phyloP scores from a whole-genome alignment of 2,888 invertebrate genomes.

The Andrena fulva region DNA sequence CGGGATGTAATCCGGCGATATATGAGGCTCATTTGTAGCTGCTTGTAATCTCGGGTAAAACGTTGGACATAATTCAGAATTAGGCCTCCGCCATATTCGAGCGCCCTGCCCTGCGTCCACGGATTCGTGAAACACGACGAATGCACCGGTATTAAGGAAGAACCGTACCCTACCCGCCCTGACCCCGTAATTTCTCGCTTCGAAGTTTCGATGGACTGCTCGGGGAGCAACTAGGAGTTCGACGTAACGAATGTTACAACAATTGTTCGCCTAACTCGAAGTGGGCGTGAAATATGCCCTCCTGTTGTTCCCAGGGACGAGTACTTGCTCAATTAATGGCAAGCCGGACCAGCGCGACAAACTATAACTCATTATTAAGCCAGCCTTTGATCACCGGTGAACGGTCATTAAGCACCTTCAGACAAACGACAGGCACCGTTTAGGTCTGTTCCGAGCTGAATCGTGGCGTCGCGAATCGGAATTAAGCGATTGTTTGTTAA shows the following conservation, averaged over 20 bases:
- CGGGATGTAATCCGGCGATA: conserved; percentile 78
- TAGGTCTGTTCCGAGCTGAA: background rate
- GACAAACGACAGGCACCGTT: background rate
- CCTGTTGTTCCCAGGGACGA: background rate
- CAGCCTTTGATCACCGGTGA: background rate
- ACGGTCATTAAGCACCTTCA: background rate
- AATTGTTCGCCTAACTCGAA: background rate
- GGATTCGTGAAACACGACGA: background rate
- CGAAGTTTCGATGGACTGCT: background rate
- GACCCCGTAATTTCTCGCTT: background rate
- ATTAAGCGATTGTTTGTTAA: no score
- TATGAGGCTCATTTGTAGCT: conserved; percentile 80
- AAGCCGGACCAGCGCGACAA: background rate
- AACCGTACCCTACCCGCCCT: background rate
- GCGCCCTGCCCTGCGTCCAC: conserved; percentile 1
- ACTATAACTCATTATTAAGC: conserved; percentile 4
- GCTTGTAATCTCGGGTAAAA: conserved; percentile 77
- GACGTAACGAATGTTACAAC: background rate
- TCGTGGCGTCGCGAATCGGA: background rate
- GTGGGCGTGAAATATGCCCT: background rate
- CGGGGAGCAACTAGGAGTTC: background rate
- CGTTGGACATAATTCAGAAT: conserved; percentile 76
- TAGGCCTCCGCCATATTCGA: conserved; percentile 42
- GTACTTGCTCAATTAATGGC: background rate
- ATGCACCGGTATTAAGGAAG: background rate